phyloP scores from a whole-genome alignment of 2,797 vertebrate genomes.

The Nothura maculosa region DNA sequence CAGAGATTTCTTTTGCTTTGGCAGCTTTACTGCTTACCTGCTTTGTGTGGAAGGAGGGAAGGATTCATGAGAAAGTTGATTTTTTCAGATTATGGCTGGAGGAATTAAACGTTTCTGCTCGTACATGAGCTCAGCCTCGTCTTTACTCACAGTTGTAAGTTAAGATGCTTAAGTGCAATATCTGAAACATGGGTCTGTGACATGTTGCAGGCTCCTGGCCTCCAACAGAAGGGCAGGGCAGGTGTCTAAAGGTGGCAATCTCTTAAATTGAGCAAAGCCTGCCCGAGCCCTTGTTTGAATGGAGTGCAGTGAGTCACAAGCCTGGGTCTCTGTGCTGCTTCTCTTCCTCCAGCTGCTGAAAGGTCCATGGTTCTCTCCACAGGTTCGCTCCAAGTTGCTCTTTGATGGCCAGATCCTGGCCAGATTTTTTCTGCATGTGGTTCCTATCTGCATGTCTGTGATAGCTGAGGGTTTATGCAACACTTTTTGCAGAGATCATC shows the following conservation, averaged over 20 bases:
- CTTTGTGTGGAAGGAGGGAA: background rate
- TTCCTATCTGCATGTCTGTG: background rate
- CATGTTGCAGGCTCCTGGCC: background rate
- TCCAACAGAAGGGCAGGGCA: background rate
- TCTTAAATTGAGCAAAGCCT: background rate
- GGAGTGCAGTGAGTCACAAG: background rate
- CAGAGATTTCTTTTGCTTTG: background rate
- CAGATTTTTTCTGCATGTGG: background rate
- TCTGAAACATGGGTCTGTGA: background rate
- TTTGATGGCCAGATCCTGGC: rapidly evolving
- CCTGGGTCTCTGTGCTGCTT: background rate
- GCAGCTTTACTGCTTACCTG: background rate
- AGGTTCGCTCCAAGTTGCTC: rapidly evolving
- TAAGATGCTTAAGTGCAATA: background rate
- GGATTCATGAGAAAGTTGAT: background rate
- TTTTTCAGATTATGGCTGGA: background rate
- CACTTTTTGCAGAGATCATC: background rate
- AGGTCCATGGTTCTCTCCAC: rapidly evolving
- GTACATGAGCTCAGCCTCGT: background rate
- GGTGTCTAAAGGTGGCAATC: rapidly evolving
- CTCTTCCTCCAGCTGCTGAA: background rate
- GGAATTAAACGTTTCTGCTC: background rate
- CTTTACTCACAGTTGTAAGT: background rate
- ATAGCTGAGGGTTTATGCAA: background rate
- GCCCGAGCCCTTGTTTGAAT: rapidly evolving